Conservation (phyloP, 2,113 vertebrate species). For the Psittacara wagleri region DNA sequence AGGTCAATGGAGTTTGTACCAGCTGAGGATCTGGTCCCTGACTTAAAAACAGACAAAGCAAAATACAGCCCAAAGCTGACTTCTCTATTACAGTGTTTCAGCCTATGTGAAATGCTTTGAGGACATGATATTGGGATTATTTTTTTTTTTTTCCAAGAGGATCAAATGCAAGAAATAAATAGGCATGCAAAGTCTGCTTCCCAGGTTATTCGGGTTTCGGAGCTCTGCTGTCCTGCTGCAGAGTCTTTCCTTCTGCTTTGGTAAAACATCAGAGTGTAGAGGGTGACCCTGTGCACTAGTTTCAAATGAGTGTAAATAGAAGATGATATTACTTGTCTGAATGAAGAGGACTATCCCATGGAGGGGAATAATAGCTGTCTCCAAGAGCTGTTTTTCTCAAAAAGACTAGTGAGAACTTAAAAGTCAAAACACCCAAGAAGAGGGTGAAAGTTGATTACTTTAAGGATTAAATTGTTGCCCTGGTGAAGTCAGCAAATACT, state of each 20-base stretch:
- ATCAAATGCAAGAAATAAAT: slow-evolving; percentile 62
- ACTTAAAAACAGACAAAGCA: slow-evolving; percentile 17
- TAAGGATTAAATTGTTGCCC: slow-evolving; percentile 81
- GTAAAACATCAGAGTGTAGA: slow-evolving; percentile 67
- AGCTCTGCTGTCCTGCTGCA: slow-evolving; percentile 33
- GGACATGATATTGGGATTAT: slow-evolving; percentile 39
- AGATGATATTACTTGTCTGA: slow-evolving; percentile 75
- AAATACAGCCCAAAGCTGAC: slow-evolving; percentile 21
- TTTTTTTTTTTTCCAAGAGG: not conserved
- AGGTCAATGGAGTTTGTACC: not conserved
- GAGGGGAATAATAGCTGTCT: slow-evolving; percentile 80
- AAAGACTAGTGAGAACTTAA: slow-evolving; percentile 73
- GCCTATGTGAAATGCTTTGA: slow-evolving; percentile 46
- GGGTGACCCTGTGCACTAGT: slow-evolving; percentile 65
- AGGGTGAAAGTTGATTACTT: slow-evolving; percentile 79
- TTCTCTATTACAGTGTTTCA: slow-evolving; percentile 39
- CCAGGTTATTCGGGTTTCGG: slow-evolving; percentile 59
- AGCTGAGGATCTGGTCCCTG: not conserved
- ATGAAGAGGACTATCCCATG: slow-evolving; percentile 75
- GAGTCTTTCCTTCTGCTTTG: slow-evolving; percentile 59
- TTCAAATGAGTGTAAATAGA: slow-evolving; percentile 77
- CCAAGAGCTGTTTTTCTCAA: slow-evolving; percentile 73
- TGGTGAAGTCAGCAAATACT: slow-evolving; percentile 80
- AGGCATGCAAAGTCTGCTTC: slow-evolving; percentile 49
- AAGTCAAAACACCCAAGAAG: slow-evolving; percentile 71